Conservation (phyloP, 2,113 vertebrate species). For the Mus spicilegus region DNA sequence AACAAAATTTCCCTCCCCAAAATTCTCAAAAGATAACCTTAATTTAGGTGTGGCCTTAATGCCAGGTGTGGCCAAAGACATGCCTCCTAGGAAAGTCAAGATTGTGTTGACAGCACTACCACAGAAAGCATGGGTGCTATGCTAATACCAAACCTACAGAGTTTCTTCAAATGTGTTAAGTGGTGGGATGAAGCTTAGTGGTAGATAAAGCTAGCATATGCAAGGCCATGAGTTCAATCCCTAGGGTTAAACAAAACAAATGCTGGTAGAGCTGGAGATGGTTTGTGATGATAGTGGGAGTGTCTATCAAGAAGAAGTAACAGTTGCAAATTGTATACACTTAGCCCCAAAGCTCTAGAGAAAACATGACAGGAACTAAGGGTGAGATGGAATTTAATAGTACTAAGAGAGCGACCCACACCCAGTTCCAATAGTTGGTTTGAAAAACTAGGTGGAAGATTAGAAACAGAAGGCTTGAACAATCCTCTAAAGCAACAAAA, state of each 20-base stretch:
- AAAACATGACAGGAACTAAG: neutral
- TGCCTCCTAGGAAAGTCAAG: neutral
- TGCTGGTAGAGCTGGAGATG: neutral
- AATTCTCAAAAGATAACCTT: neutral
- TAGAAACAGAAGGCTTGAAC: neutral
- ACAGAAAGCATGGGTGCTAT: neutral
- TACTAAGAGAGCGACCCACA: neutral
- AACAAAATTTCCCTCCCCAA: neutral
- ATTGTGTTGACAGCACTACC: neutral
- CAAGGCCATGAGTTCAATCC: neutral
- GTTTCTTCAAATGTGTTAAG: neutral
- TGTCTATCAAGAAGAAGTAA: neutral
- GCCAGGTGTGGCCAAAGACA: neutral
- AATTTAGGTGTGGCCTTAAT: neutral
- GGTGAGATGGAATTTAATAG: neutral
- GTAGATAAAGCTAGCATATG: neutral
- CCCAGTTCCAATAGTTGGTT: neutral
- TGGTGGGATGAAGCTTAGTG: neutral
- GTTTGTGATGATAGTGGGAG: neutral
- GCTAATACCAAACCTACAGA: neutral
- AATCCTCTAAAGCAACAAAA: neutral
- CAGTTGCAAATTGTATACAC: neutral
- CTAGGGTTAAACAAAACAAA: neutral
- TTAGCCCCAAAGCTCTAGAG: neutral
- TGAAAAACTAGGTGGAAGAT: neutral